phyloP scores from a whole-genome alignment of 2,113 vertebrate species.

The Pachycephala philippinensis region DNA sequence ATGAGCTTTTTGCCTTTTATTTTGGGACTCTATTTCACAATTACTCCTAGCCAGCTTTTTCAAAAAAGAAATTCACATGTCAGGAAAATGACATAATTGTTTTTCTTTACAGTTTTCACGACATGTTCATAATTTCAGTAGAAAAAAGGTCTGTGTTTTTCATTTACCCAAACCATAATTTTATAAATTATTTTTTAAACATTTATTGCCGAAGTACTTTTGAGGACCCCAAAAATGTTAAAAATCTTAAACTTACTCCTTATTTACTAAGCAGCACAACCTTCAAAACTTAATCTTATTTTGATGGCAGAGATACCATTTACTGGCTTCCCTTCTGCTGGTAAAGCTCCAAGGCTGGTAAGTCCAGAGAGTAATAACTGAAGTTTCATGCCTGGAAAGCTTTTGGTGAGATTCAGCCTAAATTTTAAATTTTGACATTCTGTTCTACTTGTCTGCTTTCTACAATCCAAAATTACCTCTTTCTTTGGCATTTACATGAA shows the following conservation, averaged over 20 bases:
- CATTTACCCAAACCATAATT: not conserved
- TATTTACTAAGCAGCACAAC: not conserved
- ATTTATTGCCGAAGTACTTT: not conserved
- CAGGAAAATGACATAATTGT: slow-evolving; percentile 56
- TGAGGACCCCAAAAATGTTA: not conserved
- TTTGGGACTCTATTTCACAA: slow-evolving; percentile 8
- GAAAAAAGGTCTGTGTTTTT: not conserved
- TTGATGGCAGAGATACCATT: not conserved
- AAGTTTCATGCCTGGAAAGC: not conserved
- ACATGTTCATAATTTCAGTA: not conserved
- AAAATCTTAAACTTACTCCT: not conserved
- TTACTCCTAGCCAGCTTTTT: slow-evolving; percentile 41
- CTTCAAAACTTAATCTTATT: not conserved
- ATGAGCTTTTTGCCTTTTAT: not conserved
- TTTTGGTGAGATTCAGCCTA: not conserved
- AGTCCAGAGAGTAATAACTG: not conserved
- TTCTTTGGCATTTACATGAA: not conserved
- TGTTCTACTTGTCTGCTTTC: not conserved
- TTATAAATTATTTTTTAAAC: not conserved
- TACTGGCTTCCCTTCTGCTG: not conserved
- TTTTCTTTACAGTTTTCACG: slow-evolving; percentile 18
- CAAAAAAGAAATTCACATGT: slow-evolving; percentile 24
- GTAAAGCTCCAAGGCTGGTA: not conserved
- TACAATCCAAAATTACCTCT: not conserved
- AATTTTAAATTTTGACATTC: not conserved